Evolutionary conservation across 1,140 invertebrate genomes (phyloP).

Genomic region (Zaprionus ghesquierei): DNA sequence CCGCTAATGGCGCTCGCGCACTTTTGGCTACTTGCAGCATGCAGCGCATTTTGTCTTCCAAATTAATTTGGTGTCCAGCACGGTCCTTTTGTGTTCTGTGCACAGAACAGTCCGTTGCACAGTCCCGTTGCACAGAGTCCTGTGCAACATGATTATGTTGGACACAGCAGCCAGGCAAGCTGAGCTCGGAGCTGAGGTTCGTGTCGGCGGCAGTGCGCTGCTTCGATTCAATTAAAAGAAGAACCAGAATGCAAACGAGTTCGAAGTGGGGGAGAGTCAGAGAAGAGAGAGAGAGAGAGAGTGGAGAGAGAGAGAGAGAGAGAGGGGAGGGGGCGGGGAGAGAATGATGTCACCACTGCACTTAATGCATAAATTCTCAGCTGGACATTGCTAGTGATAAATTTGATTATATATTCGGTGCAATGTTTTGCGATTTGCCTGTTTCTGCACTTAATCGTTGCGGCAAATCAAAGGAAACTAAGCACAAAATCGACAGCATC

Average conservation of each 20-base stretch:
- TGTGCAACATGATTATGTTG: slow-evolving; percentile 69
- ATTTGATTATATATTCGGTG: slow-evolving; percentile 51
- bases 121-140: slow-evolving; percentile 5
- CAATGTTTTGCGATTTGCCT: slow-evolving; percentile 32
- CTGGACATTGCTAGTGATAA: slow-evolving; percentile 65
- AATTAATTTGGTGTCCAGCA: slow-evolving; percentile 73
- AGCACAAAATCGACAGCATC: too few species aligned
- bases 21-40: slow-evolving; percentile 62
- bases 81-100: slow-evolving; percentile 11
- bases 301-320: neutral
- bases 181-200: slow-evolving; percentile 2
- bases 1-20: slow-evolving; percentile 64
- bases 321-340: neutral
- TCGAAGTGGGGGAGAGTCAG: slow-evolving; percentile 19
- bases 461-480: neutral
- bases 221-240: slow-evolving; percentile 69
- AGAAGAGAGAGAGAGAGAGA: neutral
- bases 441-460: slow-evolving; percentile 30
- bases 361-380: slow-evolving; percentile 78
- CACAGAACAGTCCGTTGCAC: neutral
- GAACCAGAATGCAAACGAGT: slow-evolving; percentile 46
- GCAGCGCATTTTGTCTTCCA: slow-evolving; percentile 72
- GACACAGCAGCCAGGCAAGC: slow-evolving; percentile 52
- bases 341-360: slow-evolving; percentile 52
- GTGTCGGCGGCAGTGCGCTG: slow-evolving; percentile 33